Conservation (phyloP, 2,888 invertebrate genomes). For the Agrochola lychnidis region DNA sequence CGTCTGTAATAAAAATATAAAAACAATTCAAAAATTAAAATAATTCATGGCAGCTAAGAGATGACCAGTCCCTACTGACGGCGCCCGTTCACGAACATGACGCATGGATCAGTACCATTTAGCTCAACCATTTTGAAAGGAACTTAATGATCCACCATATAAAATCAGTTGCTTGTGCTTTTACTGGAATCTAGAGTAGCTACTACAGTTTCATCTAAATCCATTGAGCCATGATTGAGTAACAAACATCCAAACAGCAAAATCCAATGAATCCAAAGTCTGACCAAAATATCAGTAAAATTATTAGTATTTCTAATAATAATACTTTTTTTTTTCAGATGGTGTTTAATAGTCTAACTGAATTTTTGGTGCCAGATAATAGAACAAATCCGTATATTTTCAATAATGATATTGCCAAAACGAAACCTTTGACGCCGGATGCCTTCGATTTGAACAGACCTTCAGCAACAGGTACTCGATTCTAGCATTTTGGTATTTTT, state of each 20-base stretch:
- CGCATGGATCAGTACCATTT: no score
- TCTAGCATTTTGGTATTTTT: not conserved
- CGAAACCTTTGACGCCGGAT: conserved; percentile 72
- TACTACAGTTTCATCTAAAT: not conserved
- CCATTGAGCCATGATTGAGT: not conserved
- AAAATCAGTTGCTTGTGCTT: not conserved
- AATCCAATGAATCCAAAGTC: not conserved
- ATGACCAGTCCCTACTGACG: no score
- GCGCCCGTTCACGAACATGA: no score
- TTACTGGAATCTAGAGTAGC: not conserved
- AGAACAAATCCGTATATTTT: conserved; percentile 75
- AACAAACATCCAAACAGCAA: not conserved
- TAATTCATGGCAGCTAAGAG: no score
- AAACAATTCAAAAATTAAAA: no score
- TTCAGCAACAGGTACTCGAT: conserved; percentile 72
- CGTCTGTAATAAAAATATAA: no score
- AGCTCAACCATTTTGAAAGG: no score
- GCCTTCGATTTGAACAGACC: conserved; percentile 73
- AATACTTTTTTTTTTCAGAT: conserved; percentile 73
- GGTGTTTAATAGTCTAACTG: conserved; percentile 79
- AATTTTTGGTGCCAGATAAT: conserved; percentile 78
- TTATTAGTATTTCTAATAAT: not conserved
- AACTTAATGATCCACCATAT: no score
- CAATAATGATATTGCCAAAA: conserved; percentile 73
- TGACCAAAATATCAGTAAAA: not conserved